Evolutionary conservation across 2,113 vertebrate species (phyloP).

Genomic region (Plotosus lineatus): DNA sequence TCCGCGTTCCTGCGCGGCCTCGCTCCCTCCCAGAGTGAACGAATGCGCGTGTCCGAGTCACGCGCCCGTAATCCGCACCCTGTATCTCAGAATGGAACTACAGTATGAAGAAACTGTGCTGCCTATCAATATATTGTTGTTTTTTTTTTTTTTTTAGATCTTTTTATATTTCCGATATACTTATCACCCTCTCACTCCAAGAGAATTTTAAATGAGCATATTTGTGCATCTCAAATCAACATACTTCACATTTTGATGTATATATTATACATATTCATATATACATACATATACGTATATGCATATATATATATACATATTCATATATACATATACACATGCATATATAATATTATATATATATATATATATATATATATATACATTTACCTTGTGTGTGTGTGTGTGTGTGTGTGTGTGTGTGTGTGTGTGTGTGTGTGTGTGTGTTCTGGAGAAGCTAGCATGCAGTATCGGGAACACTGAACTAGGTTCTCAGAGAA

Average conservation of each 20-base stretch:
- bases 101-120: too few relatives aligned
- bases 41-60: neutral
- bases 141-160: too few relatives aligned
- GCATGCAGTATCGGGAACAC: neutral
- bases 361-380: too few relatives aligned
- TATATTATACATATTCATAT: neutral
- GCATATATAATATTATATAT: too few relatives aligned
- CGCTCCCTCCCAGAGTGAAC: neutral
- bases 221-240: neutral
- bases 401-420: too few relatives aligned
- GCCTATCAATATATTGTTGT: too few relatives aligned
- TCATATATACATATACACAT: too few relatives aligned
- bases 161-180: neutral
- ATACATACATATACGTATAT: too few relatives aligned
- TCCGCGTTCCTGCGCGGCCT: neutral
- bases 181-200: neutral
- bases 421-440: too few relatives aligned
- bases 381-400: too few relatives aligned
- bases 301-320: too few relatives aligned
- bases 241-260: neutral
- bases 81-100: neutral
- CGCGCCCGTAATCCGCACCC: conserved; percentile 14
- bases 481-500: neutral
- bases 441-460: neutral
- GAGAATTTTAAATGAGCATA: too few relatives aligned